Evolutionary conservation across 1,140 invertebrate species (phyloP), one percentile per base, ranked within the genome.

Genomic region (Anastrepha obliqua): DNA sequence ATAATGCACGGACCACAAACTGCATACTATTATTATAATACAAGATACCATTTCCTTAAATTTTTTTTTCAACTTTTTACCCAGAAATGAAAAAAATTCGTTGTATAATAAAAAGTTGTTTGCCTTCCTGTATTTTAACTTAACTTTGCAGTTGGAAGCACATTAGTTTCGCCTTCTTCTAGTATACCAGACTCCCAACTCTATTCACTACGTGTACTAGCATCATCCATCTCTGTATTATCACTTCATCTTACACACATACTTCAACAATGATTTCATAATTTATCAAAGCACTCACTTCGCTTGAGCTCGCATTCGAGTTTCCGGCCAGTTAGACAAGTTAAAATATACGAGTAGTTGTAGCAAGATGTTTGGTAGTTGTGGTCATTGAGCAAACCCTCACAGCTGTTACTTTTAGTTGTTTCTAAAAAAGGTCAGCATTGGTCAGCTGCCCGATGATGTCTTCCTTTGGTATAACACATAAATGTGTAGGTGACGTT

Each of bases 251-350:
- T n/a, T 42, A 44, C 11, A 65, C 39, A 74, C 39, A 47, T 6
- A 74, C 42, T 42, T 15, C 39, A 74, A 17, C 67, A 17, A 74
- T 74, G 67, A 74, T 74, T 74, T 74, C 39, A 74, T 74, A 74
- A 74, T 74, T 74, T 74, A 74, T 74, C 67, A 74, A 74, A 74
- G 67, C 67, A 74, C 67, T 74, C 67, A 74, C 44, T 74, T 74
- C 67, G 67, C 67, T 81, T 81, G 44, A 81, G 20, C 74, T 55
- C 74, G 17, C 20, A 17, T 81, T 81, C 51, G 42, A 55, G 47
- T 55, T 81, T 81, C 74, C 74, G 47, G 17, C 17, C 67, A 74
- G 67, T 74, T 74, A 74, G 67, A 74, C 67, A 74, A 74, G 67
- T 81, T 8, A 81, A 55, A 20, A 81, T 55, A 17, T 55, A 81